Evolutionary conservation across 2,797 vertebrate species (phyloP).

Genomic region (Acipenser transmontanus): DNA sequence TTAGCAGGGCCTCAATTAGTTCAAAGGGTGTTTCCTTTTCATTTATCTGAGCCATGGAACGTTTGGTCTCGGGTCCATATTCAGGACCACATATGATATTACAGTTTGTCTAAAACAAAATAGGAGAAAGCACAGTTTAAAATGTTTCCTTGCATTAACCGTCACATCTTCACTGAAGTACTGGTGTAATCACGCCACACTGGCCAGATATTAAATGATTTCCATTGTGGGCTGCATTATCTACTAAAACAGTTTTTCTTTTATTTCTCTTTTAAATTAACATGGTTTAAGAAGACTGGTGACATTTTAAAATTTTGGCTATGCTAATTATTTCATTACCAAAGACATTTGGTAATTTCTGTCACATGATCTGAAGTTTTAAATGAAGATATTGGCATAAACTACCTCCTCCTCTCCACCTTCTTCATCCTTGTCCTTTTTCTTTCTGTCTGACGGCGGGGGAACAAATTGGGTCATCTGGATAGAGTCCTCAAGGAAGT

Average conservation of each 20-base stretch:
- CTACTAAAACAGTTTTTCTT: no score
- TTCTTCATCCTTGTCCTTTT: conserved; percentile 89
- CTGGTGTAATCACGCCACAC: no score
- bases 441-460: conserved; percentile 83
- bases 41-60: conserved; percentile 78
- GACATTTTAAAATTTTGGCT: no score
- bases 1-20: conserved; percentile 85
- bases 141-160: neutral
- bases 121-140: neutral
- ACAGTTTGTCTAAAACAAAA: conserved; percentile 72
- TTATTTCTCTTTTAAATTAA: no score
- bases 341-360: no score
- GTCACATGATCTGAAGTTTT: no score
- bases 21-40: conserved; percentile 93
- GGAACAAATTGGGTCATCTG: conserved; percentile 93
- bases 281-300: no score
- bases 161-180: no score
- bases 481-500: conserved; percentile 92
- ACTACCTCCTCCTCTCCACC: conserved; percentile 56
- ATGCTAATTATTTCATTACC: no score
- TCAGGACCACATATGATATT: conserved; percentile 76
- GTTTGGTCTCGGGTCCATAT: conserved; percentile 76
- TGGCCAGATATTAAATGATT: no score
- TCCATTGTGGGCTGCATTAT: no score
- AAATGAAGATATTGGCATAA: no score